Evolutionary conservation across 1,140 invertebrate species (phyloP), one percentile per base, ranked within the genome.

Genomic region (Callitettix versicolor): DNA sequence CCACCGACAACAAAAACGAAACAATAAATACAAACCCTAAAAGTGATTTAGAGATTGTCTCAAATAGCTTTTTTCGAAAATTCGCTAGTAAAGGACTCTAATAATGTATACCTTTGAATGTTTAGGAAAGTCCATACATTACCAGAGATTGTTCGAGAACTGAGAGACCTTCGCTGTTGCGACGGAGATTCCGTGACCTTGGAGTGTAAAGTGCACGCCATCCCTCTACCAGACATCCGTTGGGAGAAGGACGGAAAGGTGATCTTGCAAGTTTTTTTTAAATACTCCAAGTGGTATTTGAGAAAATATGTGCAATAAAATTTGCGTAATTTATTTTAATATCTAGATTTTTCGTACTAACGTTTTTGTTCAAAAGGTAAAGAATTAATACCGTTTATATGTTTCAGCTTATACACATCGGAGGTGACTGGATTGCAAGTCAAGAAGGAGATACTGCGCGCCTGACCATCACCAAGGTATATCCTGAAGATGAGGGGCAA

Each of bases 401-500:
- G 3, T 4, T 30, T 3, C 26, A 30, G 26, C 26, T 30, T 9
- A 30, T 30, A 3, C 26, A 30, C 26, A 3, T 30, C 26, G 87
- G 66, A 87, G 78, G 60, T 69, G 81, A 38, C 60, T 88, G 1
- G 84, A 77, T 56, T 76, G 80, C 55, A 77, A 80, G 54, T 65
- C 88, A 33, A 53, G 80, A 86, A 51, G 83, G 79, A 0, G 77
- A 80, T 21, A 79, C 72, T 1, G 85, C 84, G 1, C 76, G 76
- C 17, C 68, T 91, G 21, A 76, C 72, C 53, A 91, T 94, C 61
- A 76, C 77, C 9, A 79, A 84, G 52, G 82, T 90, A 15, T 86
- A 84, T 61, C 85, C 87, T 0, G 88, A 91, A 64, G 90, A 94
- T 66, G 86, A 90, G 62, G 90, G 90, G n/a, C 85, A 88, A 61